Evolutionary conservation across 1,140 invertebrate genomes (phyloP), one percentile per base, ranked within the genome.

Genomic region (Drosophila saltans): DNA sequence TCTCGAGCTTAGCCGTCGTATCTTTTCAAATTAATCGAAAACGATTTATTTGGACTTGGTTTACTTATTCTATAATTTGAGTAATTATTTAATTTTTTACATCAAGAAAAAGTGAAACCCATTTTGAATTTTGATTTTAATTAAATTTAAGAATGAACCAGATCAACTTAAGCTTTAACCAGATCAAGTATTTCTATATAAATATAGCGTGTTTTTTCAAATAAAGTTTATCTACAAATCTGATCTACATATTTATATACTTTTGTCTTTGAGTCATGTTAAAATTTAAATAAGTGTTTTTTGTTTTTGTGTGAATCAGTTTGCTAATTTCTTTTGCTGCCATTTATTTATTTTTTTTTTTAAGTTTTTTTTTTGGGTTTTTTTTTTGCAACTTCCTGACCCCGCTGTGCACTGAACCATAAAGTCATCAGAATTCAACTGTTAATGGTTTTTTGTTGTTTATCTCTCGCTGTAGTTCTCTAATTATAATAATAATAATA

Each of bases 401-500:
- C 82, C 83, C 83, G 83, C 83, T 86, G 80, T 57, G 83, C 83
- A 80, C 43, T 78, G 80, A 88, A 83, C 83, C 83, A 45, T 80
- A 61, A 78, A 65, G 65, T 72, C 57, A 74, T 74, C 75, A 66
- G 62, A 75, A 65, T 73, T 75, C 75, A 66, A 69, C 75, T 72
- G 59, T 80, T 86, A 86, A 88, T 86, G 82, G 79, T 67, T 88
- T 67, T 69, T 77, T 71, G 62, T 58, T 82, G 83, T 71, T 71
- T 70, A 62, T 66, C 62, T 30, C 55, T 58, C 24, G 28, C 61
- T 62, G 69, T 73, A 75, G 68, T 76, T 86, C 75, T 82, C 83
- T 88, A 82, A 86, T 88, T 86, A 88, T 88, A 88, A 88, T 88
- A 80, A 88, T 86, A 86, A 86, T 86, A 86, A 86, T 82, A 81